A percentile compares a stretch with the other conserved stretches of the same genome.
phyloP scores from a whole-genome alignment of 2,113 vertebrate species.

The Galeopterus variegatus region DNA sequence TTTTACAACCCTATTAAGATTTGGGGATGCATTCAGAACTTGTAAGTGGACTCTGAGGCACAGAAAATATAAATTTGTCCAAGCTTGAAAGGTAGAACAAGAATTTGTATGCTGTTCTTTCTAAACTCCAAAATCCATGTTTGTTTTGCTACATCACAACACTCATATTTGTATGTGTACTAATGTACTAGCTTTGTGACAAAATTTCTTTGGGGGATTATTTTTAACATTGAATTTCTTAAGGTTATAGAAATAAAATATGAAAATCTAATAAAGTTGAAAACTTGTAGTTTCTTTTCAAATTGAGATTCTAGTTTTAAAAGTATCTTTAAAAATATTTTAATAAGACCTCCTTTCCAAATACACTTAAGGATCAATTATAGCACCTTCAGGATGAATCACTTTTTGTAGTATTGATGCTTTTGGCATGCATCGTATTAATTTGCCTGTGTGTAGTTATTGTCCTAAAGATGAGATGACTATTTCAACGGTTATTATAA shows the following conservation, averaged over 20 bases:
- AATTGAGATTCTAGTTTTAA: not conserved
- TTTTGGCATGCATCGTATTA: not conserved
- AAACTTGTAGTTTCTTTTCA: not conserved
- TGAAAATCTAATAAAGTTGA: not conserved
- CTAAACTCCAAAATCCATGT: not conserved
- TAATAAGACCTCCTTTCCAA: not conserved
- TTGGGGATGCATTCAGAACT: not conserved
- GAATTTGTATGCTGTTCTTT: not conserved
- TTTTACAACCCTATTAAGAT: not conserved
- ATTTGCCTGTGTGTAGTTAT: not conserved
- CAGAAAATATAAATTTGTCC: not conserved
- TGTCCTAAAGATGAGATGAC: not conserved
- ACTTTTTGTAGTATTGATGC: not conserved
- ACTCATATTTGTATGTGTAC: not conserved
- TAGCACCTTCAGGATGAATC: not conserved
- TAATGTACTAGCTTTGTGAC: not conserved
- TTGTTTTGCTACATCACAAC: not conserved
- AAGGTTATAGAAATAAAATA: not conserved
- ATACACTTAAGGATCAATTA: not conserved
- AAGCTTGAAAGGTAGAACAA: not conserved
- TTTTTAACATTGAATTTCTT: constrained; percentile 35
- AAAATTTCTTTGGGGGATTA: not conserved
- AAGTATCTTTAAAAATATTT: not conserved
- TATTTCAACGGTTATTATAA: not conserved
- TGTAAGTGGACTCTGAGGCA: not conserved